Base-by-base conservation (phyloP, 2,113 vertebrate genomes). In the Redunca redunca region DNA sequence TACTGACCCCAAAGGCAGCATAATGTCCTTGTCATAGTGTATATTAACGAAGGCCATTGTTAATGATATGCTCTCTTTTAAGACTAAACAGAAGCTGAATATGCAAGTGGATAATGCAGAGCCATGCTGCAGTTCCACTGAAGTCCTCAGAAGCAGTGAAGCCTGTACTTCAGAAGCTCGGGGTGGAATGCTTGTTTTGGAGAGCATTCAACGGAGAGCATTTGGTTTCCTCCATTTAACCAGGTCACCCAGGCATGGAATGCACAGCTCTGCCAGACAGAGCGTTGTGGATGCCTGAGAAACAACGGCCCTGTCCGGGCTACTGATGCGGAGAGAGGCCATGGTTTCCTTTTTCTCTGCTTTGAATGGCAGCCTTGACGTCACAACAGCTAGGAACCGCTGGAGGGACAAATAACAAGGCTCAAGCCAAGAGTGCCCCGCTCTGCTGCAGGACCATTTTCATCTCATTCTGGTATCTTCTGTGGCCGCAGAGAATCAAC, bases 201-300 rank as follows among this genome's bases (percentile, higher is more conserved):
- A 97, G 85, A 62, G 52, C 57, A 30, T 83, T 93, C 96, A 92
- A 96, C 2, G 6, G 64, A 71, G 1, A 48, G 89, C 84, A 52
- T 67, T 97, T 57, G 78, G 94, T 92, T 95, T 95, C 97, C 97
- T 91, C 89, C 91, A 88, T 97, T 96, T 95, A 98, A 96, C 87
- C 97, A 97, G 97, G 97, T 97, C 97, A 98, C 90, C 95, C 97
- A 95, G 95, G 97, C 98, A 94, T 97, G 96, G 97, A 97, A 97
- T 88, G 97, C 91, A 85, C 91, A 93, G 93, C 93, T 57, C 55
- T 95, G 95, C 95, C 97, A 97, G 98, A 94, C 89, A 88, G 58
- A 80, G 81, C 13, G 1, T 13, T 77, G 17, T 46, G 88, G 97
- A 95, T 91, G 97, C 95, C 95, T 96, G 83, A 91, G 97, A 95